phyloP scores from a whole-genome alignment of 2,797 vertebrate genomes.

The Myiothlypis coronata region DNA sequence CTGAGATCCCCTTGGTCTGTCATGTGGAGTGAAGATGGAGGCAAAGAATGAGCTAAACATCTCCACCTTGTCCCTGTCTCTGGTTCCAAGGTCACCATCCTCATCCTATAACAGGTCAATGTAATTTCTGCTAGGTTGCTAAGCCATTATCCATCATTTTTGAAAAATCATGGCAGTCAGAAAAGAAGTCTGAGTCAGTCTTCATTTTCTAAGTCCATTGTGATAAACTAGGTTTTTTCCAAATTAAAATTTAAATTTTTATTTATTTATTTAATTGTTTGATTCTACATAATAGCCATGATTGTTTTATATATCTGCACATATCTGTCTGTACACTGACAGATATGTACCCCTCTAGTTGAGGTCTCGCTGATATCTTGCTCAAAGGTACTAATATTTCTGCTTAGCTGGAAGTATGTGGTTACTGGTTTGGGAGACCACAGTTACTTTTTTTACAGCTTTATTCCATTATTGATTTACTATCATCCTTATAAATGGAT shows the following conservation, averaged over 20 bases:
- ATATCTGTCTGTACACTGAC: background rate
- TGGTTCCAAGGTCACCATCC: background rate
- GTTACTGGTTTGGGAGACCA: background rate
- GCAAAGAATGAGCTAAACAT: accelerated
- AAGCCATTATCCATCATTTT: background rate
- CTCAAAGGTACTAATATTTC: background rate
- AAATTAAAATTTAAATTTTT: background rate
- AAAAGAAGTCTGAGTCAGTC: background rate
- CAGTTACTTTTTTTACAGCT: background rate
- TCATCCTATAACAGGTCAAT: background rate
- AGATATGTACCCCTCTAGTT: background rate
- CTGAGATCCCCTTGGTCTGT: background rate
- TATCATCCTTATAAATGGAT: background rate
- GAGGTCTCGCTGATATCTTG: background rate
- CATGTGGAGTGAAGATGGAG: background rate
- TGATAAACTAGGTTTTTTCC: background rate
- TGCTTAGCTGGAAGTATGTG: background rate
- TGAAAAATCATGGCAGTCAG: background rate
- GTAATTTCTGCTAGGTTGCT: background rate
- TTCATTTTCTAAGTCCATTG: background rate
- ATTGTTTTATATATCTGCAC: background rate
- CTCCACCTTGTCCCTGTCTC: background rate
- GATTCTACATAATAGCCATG: background rate
- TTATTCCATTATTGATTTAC: background rate
- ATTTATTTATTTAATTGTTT: background rate